Conservation (phyloP, 2,113 vertebrate species). For the Anseranas semipalmata region DNA sequence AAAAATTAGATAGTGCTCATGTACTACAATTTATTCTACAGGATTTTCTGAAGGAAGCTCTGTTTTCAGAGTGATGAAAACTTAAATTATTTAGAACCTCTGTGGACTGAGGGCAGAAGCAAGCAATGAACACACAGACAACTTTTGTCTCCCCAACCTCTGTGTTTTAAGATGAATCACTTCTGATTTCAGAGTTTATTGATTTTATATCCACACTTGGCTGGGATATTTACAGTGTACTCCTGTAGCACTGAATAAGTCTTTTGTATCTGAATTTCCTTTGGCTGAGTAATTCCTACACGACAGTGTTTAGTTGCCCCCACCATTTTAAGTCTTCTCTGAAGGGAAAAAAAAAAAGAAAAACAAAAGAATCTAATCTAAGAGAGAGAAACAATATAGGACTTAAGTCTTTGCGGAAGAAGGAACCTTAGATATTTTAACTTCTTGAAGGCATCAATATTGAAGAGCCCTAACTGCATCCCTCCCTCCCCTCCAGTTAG, state of each 20-base stretch:
- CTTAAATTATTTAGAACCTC: background rate
- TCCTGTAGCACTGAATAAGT: background rate
- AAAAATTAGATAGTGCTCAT: fast-evolving
- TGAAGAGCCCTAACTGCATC: background rate
- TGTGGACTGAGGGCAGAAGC: background rate
- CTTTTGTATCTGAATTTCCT: background rate
- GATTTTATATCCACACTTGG: background rate
- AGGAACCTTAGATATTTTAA: background rate
- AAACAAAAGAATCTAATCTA: background rate
- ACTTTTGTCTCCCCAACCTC: background rate
- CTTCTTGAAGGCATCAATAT: background rate
- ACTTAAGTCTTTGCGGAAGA: background rate
- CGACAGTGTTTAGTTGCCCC: background rate
- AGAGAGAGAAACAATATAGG: background rate
- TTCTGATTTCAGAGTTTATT: background rate
- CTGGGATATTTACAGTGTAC: background rate
- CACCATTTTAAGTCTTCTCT: background rate
- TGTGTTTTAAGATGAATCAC: background rate
- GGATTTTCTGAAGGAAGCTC: background rate
- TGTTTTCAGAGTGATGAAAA: background rate
- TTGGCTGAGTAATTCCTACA: background rate
- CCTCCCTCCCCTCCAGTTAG: background rate
- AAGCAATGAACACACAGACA: background rate
- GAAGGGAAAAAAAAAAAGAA: background rate
- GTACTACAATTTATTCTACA: background rate